Evolutionary conservation across 2,113 vertebrate species (phyloP).

Genomic region (Nerophis lumbriciformis): DNA sequence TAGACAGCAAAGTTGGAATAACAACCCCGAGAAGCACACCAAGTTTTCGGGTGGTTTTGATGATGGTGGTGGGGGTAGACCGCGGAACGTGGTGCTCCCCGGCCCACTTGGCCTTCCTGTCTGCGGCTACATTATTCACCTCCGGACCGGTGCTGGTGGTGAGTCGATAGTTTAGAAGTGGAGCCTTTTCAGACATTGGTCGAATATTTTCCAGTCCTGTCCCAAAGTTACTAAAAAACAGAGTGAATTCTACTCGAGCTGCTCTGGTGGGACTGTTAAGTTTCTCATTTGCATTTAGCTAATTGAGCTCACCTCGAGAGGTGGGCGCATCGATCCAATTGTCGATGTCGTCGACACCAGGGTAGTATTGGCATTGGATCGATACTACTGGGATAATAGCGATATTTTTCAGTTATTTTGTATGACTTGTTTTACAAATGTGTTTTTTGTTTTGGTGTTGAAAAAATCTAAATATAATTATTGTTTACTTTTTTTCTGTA

Average conservation of each 20-base stretch:
- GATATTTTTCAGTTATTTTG: too few relatives aligned
- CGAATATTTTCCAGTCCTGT: neutral
- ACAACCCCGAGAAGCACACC: constrained; percentile 81
- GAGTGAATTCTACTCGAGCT: neutral
- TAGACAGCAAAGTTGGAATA: constrained; percentile 80
- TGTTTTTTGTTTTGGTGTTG: too few relatives aligned
- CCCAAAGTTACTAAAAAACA: neutral
- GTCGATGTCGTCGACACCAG: too few relatives aligned
- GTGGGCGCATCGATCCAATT: neutral
- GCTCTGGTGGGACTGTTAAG: neutral
- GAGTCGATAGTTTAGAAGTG: constrained; percentile 77
- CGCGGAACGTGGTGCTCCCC: neutral
- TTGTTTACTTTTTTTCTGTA: too few relatives aligned
- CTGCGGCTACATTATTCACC: constrained; percentile 7
- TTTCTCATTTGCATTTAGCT: neutral
- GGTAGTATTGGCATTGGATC: too few relatives aligned
- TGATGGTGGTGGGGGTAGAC: neutral
- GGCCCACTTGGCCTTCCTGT: neutral
- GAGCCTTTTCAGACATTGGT: constrained; percentile 72
- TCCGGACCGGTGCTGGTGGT: constrained; percentile 41
- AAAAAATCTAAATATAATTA: too few relatives aligned
- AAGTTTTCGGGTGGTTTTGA: constrained; percentile 62
- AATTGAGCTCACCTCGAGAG: neutral
- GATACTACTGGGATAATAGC: too few relatives aligned
- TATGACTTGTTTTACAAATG: too few relatives aligned